Base-by-base conservation (phyloP, 2,888 invertebrate species). In the Steinernema scapterisci region DNA sequence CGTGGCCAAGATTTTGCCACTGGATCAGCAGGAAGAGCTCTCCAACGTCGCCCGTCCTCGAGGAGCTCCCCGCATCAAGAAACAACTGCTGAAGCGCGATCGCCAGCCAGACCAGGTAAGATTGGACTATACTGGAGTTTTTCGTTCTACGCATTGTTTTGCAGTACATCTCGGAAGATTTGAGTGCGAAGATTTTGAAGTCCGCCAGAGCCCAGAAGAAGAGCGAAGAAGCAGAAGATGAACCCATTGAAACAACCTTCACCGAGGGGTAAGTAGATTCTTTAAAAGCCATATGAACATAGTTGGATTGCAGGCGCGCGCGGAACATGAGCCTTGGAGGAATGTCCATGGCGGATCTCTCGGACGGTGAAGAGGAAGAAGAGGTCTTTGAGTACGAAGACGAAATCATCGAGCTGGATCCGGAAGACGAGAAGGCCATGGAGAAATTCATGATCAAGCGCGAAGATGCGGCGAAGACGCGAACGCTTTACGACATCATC, bases 401-500 rank as follows among this genome's bases (percentile, higher is more conserved):
- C 31, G 72, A 77, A 21, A 38, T 51, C 46, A 45, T 52, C 80
- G 76, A 84, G 51, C 74, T 85, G 11, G 79, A 82, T 56, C 81
- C 83, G 0, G 77, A 83, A 63, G 91, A 93, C 87, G 93, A 93
- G 86, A 94, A 94, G 71, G 95, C 95, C 0, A 91, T 97, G 77
- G 92, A 92, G 88, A 91, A 91, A 89, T 97, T 97, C 84, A 91
- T 93, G 92, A 91, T 90, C 75, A 90, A 89, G 80, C 80, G 78
- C 46, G 72, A 51, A 7, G 91, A 92, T 84, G 90, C 91, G 3
- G 88, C 88, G 21, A 91, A 91, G 72, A 91, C 92, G 31, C 89
- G 92, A 75, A 94, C 94, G 0, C 89, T 97, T 48, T 94, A 94
- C 19, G 95, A 97, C 87, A 92, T 95, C 52, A 95, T 97, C 76